phyloP scores from a whole-genome alignment of 1,140 invertebrate species.

The Leptopilina boulardi region DNA sequence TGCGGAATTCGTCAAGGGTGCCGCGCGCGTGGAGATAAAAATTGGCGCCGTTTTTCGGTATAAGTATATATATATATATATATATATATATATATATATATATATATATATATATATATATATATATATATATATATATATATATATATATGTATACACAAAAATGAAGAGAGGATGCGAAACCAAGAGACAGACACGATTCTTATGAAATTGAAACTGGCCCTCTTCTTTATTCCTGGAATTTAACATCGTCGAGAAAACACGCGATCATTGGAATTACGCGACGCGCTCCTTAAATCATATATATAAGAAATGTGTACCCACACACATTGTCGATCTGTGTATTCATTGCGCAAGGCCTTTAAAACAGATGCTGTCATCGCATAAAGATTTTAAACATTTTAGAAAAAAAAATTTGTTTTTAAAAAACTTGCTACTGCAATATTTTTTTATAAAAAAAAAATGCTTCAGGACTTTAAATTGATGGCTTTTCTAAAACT shows the following conservation, averaged over 20 bases:
- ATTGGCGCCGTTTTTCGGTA: conserved; percentile 40
- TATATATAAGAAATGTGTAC: background rate
- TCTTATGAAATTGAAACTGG: conserved; percentile 62
- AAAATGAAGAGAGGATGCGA: conserved; percentile 57
- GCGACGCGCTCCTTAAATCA: conserved; percentile 25
- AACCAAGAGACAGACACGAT: conserved; percentile 56
- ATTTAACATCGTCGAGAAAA: conserved; percentile 41
- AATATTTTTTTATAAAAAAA: no score
- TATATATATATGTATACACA: no score
- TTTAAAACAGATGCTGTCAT: conserved; percentile 6
- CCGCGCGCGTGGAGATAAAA: conserved; percentile 44
- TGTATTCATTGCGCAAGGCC: background rate
- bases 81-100: no score
- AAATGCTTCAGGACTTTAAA: no score
- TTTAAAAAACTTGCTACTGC: no score
- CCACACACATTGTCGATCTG: background rate
- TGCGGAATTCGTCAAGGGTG: conserved; percentile 61
- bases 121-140: no score
- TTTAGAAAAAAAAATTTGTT: no score
- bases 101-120: no score
- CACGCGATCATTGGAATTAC: conserved; percentile 37
- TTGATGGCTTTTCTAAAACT: no score
- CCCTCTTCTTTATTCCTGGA: conserved; percentile 53
- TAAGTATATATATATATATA: no score
- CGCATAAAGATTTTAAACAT: background rate